Conservation (phyloP, 2,113 vertebrate species). For the Numida meleagris region DNA sequence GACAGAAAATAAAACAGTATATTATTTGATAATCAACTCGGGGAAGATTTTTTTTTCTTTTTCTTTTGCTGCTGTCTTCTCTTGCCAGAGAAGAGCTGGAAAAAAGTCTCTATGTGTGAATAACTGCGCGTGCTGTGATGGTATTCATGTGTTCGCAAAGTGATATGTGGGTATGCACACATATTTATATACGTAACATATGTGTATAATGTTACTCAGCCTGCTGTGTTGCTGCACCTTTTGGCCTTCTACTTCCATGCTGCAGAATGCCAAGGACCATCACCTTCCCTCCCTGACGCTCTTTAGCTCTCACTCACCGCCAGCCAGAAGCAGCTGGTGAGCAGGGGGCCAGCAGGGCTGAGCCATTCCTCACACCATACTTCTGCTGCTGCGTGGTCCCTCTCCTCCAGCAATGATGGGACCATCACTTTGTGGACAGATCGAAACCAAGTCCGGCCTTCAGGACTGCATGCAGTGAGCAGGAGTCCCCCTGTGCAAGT, state of each 20-base stretch:
- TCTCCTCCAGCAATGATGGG: rapidly evolving
- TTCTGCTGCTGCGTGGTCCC: rapidly evolving
- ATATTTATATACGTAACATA: background rate
- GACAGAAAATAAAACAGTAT: slow-evolving; percentile 91
- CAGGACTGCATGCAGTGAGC: background rate
- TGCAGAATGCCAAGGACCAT: background rate
- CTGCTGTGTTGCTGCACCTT: background rate
- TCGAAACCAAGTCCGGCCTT: background rate
- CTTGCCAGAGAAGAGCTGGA: slow-evolving; percentile 69
- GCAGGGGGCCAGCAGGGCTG: background rate
- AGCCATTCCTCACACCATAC: rapidly evolving
- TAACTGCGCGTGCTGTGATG: background rate
- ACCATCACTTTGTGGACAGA: background rate
- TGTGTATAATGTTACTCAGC: background rate
- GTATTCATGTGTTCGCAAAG: background rate
- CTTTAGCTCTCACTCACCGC: background rate
- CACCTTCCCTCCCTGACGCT: background rate
- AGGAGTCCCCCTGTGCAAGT: background rate
- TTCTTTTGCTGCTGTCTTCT: slow-evolving; percentile 61
- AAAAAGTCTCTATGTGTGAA: background rate
- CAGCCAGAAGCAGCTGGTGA: background rate
- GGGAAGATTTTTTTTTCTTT: slow-evolving; percentile 59
- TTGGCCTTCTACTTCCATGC: background rate
- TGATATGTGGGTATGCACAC: background rate
- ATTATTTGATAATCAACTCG: slow-evolving; percentile 91